Conservation (phyloP, 2,888 invertebrate genomes). For the Drosophila anomelani region DNA sequence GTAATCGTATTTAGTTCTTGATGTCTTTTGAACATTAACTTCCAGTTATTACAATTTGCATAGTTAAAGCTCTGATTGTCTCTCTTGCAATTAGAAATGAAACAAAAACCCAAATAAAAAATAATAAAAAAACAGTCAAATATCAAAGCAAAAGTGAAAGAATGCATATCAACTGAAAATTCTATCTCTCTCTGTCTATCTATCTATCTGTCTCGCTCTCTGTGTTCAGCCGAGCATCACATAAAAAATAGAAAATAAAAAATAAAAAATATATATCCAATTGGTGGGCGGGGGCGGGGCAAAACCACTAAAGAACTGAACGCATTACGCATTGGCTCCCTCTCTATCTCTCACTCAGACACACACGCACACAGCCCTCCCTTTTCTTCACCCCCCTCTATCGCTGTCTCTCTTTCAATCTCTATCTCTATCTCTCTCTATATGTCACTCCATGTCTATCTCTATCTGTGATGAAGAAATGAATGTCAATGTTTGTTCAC, state of each 20-base stretch:
- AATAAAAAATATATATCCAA: conserved; percentile 37
- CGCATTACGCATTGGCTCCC: conserved; percentile 61
- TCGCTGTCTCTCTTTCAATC: conserved; percentile 34
- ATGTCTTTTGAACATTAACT: conserved; percentile 62
- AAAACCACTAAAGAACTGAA: conserved; percentile 44
- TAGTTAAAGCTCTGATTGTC: conserved; percentile 78
- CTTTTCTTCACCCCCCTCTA: conserved; percentile 22
- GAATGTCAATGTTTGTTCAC: conserved; percentile 73
- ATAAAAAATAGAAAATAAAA: conserved; percentile 13
- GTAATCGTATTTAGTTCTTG: conserved; percentile 51
- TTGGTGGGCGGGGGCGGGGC: conserved; percentile 66
- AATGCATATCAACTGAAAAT: conserved; percentile 50
- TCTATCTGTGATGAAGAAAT: conserved; percentile 43
- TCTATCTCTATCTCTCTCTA: conserved; percentile 14
- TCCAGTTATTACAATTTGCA: conserved; percentile 82
- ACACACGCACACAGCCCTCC: conserved; percentile 27
- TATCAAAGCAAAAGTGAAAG: conserved; percentile 40
- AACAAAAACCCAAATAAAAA: conserved; percentile 44
- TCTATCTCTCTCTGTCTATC: conserved; percentile 53
- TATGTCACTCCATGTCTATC: conserved; percentile 39
- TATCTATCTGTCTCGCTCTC: conserved; percentile 58
- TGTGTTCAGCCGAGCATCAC: conserved; percentile 73
- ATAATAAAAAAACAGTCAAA: conserved; percentile 30
- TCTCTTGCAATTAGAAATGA: conserved; percentile 63
- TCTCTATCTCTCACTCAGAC: conserved; percentile 23